Evolutionary conservation across 2,888 invertebrate genomes (phyloP).

Genomic region (Thereva unica): DNA sequence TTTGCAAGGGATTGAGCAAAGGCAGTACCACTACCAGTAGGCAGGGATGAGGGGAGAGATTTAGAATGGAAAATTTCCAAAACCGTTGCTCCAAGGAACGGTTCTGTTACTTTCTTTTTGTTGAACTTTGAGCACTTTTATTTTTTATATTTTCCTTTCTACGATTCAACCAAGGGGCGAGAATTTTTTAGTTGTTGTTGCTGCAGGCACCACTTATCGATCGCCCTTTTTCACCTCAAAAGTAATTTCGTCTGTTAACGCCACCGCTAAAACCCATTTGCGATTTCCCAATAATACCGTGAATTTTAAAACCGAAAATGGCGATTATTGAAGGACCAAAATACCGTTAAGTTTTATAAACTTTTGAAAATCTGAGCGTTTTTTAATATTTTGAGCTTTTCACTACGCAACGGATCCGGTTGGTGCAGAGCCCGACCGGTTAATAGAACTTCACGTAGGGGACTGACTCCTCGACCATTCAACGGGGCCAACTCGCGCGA

Average conservation of each 20-base stretch:
- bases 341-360: conserved; percentile 1
- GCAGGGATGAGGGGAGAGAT: neutral
- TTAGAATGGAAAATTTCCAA: conserved; percentile 23
- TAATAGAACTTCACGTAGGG: conserved; percentile 56
- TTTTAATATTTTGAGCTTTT: conserved; percentile 21
- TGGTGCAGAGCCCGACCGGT: conserved; percentile 50
- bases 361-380: neutral
- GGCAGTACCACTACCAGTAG: neutral
- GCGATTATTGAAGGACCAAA: too few relatives aligned
- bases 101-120: neutral
- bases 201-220: too few relatives aligned
- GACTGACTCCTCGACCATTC: conserved; percentile 47
- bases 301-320: too few relatives aligned
- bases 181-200: too few relatives aligned
- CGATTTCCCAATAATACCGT: too few relatives aligned
- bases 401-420: conserved; percentile 17
- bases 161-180: too few relatives aligned
- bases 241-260: too few relatives aligned
- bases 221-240: too few relatives aligned
- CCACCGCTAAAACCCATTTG: too few relatives aligned
- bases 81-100: neutral
- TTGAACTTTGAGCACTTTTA: neutral
- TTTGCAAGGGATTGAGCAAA: neutral
- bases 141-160: neutral
- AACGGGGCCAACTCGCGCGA: conserved; percentile 16